Conservation (phyloP, 2,797 vertebrate genomes). For the Oryzias sinensis region DNA sequence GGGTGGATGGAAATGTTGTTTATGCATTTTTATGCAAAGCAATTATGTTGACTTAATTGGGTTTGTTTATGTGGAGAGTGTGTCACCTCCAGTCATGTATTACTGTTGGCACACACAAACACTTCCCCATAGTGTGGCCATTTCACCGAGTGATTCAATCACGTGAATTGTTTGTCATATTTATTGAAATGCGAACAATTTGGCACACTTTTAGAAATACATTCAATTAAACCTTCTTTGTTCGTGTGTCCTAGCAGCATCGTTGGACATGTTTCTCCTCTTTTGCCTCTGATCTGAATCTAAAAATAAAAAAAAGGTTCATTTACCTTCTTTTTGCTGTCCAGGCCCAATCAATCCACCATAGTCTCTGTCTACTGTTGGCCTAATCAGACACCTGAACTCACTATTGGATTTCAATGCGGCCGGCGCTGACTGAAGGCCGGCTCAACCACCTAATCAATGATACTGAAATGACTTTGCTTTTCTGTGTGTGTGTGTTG, state of each 20-base stretch:
- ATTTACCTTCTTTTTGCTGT: conserved; percentile 67
- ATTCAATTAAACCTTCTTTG: too few relatives aligned
- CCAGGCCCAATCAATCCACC: conserved; percentile 66
- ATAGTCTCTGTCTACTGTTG: conserved; percentile 56
- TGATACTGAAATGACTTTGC: conserved; percentile 51
- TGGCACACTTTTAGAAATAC: background rate
- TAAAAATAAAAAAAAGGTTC: conserved; percentile 63
- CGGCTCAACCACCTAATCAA: conserved; percentile 57
- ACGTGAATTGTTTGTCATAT: conserved; percentile 48
- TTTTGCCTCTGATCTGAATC: conserved; percentile 41
- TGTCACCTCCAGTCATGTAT: conserved; percentile 74
- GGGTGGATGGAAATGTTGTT: conserved; percentile 73
- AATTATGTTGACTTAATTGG: conserved; percentile 79
- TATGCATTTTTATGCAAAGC: conserved; percentile 76
- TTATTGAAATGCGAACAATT: conserved; percentile 36
- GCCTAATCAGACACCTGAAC: conserved; percentile 70
- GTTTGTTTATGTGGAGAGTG: conserved; percentile 76
- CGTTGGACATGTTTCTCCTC: conserved; percentile 12
- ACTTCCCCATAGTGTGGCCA: conserved; percentile 25
- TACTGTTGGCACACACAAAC: conserved; percentile 37
- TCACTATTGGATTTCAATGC: conserved; percentile 71
- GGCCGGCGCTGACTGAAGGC: conserved; percentile 61
- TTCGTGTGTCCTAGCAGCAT: background rate
- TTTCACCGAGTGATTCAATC: conserved; percentile 53
- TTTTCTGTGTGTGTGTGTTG: conserved; percentile 29